Conservation (phyloP, 2,888 invertebrate species). For the Drosophila greeni region DNA sequence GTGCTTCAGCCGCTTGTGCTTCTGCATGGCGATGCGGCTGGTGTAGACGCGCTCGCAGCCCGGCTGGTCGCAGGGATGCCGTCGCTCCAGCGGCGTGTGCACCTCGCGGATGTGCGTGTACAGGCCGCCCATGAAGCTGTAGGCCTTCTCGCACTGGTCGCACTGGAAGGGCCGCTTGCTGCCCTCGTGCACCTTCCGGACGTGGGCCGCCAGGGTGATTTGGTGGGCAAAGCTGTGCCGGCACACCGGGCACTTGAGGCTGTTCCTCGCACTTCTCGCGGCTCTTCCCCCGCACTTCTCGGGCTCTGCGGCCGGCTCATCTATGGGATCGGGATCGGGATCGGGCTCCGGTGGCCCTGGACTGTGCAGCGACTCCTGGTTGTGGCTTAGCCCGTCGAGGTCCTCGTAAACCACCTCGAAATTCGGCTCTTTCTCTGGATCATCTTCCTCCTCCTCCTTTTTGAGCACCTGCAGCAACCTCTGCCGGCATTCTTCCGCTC, state of each 20-base stretch:
- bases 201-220: constrained; percentile 68
- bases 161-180: constrained; percentile 72
- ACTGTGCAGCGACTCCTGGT: constrained; percentile 40
- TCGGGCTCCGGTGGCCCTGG: constrained; percentile 56
- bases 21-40: constrained; percentile 74
- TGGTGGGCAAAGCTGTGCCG: constrained; percentile 71
- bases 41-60: constrained; percentile 75
- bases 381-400: constrained; percentile 1
- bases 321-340: constrained; percentile 64
- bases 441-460: not conserved
- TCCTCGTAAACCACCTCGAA: constrained; percentile 62
- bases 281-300: constrained; percentile 1
- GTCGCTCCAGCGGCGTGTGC: constrained; percentile 63
- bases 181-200: constrained; percentile 75
- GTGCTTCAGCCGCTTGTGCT: constrained; percentile 76
- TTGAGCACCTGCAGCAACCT: constrained; percentile 53
- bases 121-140: constrained; percentile 74
- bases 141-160: constrained; percentile 74
- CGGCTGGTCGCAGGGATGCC: constrained; percentile 67
- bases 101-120: constrained; percentile 75
- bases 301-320: constrained; percentile 8
- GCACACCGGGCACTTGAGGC: constrained; percentile 66
- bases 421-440: constrained; percentile 8
- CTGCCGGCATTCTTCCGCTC: constrained; percentile 51
- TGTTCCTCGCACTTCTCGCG: constrained; percentile 60